Conservation (phyloP, 2,113 vertebrate genomes). For the Fulmarus glacialis region DNA sequence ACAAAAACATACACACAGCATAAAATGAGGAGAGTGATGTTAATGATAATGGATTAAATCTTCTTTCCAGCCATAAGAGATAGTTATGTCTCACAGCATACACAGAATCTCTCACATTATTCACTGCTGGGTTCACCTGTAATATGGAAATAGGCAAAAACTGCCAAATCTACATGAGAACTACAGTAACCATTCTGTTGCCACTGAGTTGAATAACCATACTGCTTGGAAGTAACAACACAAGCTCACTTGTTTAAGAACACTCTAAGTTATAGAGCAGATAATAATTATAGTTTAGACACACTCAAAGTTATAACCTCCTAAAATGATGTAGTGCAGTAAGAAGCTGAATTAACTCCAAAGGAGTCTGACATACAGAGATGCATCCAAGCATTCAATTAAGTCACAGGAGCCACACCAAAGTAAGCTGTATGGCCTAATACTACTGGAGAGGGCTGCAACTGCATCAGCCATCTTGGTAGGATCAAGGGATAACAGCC, state of each 20-base stretch:
- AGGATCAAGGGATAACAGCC: fast-evolving
- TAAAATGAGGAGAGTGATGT: not conserved
- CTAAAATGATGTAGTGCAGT: not conserved
- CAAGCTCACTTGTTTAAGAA: not conserved
- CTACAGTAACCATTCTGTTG: not conserved
- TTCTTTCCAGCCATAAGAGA: not conserved
- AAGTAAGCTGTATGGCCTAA: not conserved
- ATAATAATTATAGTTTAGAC: not conserved
- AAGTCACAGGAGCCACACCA: not conserved
- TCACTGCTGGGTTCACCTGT: not conserved
- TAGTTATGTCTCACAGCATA: not conserved
- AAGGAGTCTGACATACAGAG: not conserved
- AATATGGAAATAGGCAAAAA: not conserved
- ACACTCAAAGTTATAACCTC: not conserved
- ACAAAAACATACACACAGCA: not conserved
- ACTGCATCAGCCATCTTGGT: not conserved
- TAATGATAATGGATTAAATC: not conserved
- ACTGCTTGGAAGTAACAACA: not conserved
- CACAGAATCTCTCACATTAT: not conserved
- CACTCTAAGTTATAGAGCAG: not conserved
- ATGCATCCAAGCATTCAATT: not conserved
- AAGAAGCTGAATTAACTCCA: not conserved
- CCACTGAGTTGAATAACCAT: not conserved
- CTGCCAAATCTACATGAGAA: not conserved
- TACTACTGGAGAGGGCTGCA: not conserved